Percentiles rank a stretch among this genome's conserved stretches.
Conservation (phyloP, 2,113 vertebrate species). For the Tragelaphus buxtoni region DNA sequence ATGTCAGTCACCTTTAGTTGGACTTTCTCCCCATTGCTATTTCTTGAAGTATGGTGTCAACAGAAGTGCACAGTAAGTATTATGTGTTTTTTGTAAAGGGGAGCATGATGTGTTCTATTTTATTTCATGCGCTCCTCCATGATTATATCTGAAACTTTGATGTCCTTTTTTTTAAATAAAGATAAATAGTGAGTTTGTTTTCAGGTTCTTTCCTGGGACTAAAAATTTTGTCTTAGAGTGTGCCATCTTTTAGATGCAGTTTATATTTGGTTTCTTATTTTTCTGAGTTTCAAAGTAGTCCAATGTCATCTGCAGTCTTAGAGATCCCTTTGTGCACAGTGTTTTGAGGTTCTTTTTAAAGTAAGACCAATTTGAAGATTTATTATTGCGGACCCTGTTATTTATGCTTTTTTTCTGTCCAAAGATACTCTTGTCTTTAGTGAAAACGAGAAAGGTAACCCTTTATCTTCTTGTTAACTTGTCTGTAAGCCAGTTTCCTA, state of each 20-base stretch:
- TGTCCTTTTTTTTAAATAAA: neutral
- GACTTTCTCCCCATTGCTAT: neutral
- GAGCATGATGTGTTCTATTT: neutral
- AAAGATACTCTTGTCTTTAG: neutral
- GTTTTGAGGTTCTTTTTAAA: neutral
- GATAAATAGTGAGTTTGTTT: neutral
- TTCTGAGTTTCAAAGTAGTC: neutral
- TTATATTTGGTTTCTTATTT: slow-evolving; percentile 10
- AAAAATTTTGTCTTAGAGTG: neutral
- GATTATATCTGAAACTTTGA: neutral
- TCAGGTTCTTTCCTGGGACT: neutral
- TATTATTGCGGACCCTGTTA: neutral
- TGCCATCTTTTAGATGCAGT: neutral
- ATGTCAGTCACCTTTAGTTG: neutral
- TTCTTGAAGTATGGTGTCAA: neutral
- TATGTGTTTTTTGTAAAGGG: neutral
- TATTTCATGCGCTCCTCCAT: neutral
- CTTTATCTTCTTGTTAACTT: neutral
- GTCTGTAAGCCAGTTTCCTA: neutral
- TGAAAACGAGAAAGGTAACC: neutral
- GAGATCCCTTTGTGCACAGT: neutral
- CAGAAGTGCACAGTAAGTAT: neutral
- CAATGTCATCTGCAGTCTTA: neutral
- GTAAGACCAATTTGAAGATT: neutral
- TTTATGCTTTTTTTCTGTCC: neutral